phyloP scores from a whole-genome alignment of 2,113 vertebrate genomes.

The Atractosteus spatula region DNA sequence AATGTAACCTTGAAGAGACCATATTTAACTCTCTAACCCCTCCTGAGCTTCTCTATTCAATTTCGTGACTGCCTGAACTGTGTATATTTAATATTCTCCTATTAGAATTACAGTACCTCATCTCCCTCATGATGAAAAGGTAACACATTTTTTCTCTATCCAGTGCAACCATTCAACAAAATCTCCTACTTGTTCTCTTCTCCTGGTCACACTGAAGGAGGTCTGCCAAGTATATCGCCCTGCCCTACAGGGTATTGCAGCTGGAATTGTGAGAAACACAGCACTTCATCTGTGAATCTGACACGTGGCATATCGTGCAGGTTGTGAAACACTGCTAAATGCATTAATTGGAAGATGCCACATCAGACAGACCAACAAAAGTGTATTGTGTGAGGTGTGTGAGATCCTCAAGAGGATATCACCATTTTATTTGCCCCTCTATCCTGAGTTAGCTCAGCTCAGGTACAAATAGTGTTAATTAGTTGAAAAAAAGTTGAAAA shows the following conservation, averaged over 20 bases:
- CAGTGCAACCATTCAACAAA: too few species aligned
- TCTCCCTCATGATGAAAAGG: too few species aligned
- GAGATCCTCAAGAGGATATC: background rate
- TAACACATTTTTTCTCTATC: too few species aligned
- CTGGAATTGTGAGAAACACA: background rate
- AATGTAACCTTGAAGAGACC: too few species aligned
- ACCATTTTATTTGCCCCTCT: background rate
- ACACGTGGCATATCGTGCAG: background rate
- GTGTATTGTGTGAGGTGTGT: background rate
- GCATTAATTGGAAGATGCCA: background rate
- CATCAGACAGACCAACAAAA: background rate
- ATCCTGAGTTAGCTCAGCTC: background rate
- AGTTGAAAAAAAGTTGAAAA: background rate
- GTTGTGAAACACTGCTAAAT: background rate
- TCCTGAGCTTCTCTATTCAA: too few species aligned
- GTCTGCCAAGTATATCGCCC: background rate
- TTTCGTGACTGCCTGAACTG: too few species aligned
- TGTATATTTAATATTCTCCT: too few species aligned
- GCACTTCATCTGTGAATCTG: background rate
- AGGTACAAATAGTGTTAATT: background rate
- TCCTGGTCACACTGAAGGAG: background rate
- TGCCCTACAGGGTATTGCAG: background rate
- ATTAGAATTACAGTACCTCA: too few species aligned
- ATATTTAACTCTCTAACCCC: too few species aligned
- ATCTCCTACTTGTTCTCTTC: background rate